These are phyloP conservation scores for Drosophila sproati DNA, from an alignment of 1,140 invertebrate species.

Conservation along the genomic window DNA sequence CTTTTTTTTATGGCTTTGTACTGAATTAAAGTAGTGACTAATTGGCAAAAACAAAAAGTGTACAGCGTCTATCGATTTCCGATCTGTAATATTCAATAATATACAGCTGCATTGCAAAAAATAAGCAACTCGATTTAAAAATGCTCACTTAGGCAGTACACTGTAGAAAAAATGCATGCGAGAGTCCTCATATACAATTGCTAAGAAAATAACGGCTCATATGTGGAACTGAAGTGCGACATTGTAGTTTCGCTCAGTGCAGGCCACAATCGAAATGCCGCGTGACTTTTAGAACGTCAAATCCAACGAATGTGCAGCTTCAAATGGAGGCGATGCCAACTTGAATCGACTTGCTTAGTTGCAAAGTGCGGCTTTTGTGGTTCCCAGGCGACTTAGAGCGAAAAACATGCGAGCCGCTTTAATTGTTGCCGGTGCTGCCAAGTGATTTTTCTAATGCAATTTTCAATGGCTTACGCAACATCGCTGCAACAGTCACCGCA, in stretches of 20 bases:
- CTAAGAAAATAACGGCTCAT: too few relatives aligned
- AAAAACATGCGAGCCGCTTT: slow-evolving; percentile 77
- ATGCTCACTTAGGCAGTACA: neutral
- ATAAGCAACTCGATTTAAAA: neutral
- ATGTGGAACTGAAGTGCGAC: neutral
- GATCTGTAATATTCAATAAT: slow-evolving; percentile 4
- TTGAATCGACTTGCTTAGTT: slow-evolving; percentile 29
- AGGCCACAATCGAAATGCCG: slow-evolving; percentile 36
- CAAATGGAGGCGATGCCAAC: slow-evolving; percentile 37
- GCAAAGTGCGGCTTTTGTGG: slow-evolving; percentile 73
- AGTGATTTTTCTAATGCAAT: slow-evolving; percentile 82
- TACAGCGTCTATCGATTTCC: slow-evolving; percentile 4
- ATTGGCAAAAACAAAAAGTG: slow-evolving; percentile 11
- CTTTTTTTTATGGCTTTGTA: slow-evolving; percentile 2
- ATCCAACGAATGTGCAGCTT: slow-evolving; percentile 46
- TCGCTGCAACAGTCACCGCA: slow-evolving; percentile 39
- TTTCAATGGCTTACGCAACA: slow-evolving; percentile 75
- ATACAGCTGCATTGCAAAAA: neutral
- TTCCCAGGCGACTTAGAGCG: slow-evolving; percentile 76
- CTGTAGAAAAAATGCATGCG: neutral
- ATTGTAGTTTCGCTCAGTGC: slow-evolving; percentile 39
- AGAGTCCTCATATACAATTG: neutral
- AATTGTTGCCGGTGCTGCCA: slow-evolving; percentile 74
- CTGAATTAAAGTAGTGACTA: neutral
- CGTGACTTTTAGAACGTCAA: slow-evolving; percentile 72